Percentiles rank a stretch among this genome's conserved stretches.
Conservation (phyloP, 2,113 vertebrate genomes). For the Entosphenus tridentatus region DNA sequence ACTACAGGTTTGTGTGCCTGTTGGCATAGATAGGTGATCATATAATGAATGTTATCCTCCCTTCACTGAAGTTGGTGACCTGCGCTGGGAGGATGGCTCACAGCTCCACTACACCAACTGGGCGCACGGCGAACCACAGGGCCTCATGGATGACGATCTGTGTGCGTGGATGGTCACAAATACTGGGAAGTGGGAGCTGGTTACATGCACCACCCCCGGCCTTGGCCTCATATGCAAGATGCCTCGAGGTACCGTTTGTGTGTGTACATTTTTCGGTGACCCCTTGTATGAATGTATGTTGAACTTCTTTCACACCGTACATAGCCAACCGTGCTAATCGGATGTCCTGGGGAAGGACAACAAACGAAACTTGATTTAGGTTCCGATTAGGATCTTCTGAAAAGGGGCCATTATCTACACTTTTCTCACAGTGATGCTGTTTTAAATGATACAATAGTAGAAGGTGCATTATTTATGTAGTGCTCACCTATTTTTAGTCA, state of each 20-base stretch:
- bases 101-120: slow-evolving; percentile 72
- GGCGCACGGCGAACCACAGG: slow-evolving; percentile 52
- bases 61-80: slow-evolving; percentile 28
- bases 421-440: too few species aligned
- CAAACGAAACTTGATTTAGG: too few species aligned
- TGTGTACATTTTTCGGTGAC: too few species aligned
- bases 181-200: slow-evolving; percentile 56
- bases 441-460: too few species aligned
- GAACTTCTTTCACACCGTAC: too few species aligned
- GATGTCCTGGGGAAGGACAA: too few species aligned
- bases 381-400: too few species aligned
- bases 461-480: too few species aligned
- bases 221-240: slow-evolving; percentile 82
- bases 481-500: too few species aligned
- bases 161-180: slow-evolving; percentile 95
- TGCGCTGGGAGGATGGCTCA: slow-evolving; percentile 57
- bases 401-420: too few species aligned
- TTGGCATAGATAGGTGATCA: not conserved
- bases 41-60: not conserved
- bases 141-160: slow-evolving; percentile 66
- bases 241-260: slow-evolving; percentile 29
- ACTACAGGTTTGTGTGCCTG: not conserved
- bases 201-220: slow-evolving; percentile 57
- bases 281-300: too few species aligned
- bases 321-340: too few species aligned